Evolutionary conservation across 2,797 vertebrate species (phyloP).

Genomic region (Tangara arthus): DNA sequence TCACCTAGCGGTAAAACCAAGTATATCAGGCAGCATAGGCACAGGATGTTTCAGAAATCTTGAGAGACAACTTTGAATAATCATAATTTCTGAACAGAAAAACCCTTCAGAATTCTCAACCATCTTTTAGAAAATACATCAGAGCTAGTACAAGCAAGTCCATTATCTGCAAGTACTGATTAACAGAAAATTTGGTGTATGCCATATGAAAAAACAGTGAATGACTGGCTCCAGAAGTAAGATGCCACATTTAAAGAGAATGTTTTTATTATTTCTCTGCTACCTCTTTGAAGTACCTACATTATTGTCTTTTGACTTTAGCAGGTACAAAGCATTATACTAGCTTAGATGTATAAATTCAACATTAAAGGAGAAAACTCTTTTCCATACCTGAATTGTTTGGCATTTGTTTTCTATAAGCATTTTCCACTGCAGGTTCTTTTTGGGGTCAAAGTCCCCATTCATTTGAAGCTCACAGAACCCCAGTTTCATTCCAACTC

Average conservation of each 20-base stretch:
- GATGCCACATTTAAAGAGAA: not conserved
- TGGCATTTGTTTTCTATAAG: constrained; percentile 79
- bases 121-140: not conserved
- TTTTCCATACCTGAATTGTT: constrained; percentile 71
- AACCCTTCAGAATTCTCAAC: not conserved
- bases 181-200: not conserved
- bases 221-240: not conserved
- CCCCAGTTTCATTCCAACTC: constrained; percentile 63
- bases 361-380: not conserved
- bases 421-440: constrained; percentile 73
- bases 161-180: not conserved
- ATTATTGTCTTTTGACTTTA: not conserved
- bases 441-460: constrained; percentile 63
- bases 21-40: not conserved
- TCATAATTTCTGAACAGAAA: not conserved
- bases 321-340: not conserved
- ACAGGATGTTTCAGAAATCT: not conserved
- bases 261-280: not conserved
- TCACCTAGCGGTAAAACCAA: not conserved
- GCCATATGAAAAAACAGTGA: not conserved
- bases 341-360: not conserved
- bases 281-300: not conserved
- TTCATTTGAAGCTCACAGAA: constrained; percentile 68
- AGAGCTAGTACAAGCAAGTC: not conserved
- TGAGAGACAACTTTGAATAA: not conserved